Base-by-base conservation (phyloP, 1,140 invertebrate species). In the Cataglyphis hispanica region DNA sequence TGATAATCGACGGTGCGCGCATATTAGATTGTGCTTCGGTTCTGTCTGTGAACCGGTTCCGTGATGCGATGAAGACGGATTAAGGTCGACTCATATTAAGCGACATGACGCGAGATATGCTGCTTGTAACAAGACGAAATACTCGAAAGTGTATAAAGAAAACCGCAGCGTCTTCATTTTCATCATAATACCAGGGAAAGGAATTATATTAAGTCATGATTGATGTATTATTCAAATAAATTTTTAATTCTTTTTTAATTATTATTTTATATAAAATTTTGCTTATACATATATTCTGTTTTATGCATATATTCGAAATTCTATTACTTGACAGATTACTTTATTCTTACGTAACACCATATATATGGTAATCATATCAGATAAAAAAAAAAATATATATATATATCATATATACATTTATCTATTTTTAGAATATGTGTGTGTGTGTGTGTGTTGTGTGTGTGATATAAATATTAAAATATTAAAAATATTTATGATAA, bases 41-140 rank as follows among this genome's bases (percentile, higher is more conserved):
- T 85, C 76, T 58, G 87, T 84, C 88, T 46, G 84, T 74, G 87
- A 86, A 72, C 91, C 91, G 91, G 91, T 92, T 90, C 86, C 53
- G 25, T 70, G 76, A 72, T 67, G 87, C 67, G 78, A 74, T 60
- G 53, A 60, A 40, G 27, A 72, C 67, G 43, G 78, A 83, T 83
- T 83, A 83, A 83, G 78, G 78, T 72, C 13, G 67, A 46, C 46
- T 83, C 78, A 74, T 53, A 83, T 83, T 83, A 83, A 60, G 53
- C 56, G 83, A 75, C 75, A 43, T 67, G 74, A 46, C 46, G 69
- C 70, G 63, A n/a, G 27, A 31, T 25, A 16, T 81, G 16, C 19
- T 31, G 31, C 66, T 13, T n/a, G 66, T 19, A 27, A 40, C 34
- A 3, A 25, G n/a, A 34, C 34, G 10, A 60, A 31, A 27, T 60